Conservation (phyloP, 2,797 vertebrate genomes). For the Premnoplex brunnescens region DNA sequence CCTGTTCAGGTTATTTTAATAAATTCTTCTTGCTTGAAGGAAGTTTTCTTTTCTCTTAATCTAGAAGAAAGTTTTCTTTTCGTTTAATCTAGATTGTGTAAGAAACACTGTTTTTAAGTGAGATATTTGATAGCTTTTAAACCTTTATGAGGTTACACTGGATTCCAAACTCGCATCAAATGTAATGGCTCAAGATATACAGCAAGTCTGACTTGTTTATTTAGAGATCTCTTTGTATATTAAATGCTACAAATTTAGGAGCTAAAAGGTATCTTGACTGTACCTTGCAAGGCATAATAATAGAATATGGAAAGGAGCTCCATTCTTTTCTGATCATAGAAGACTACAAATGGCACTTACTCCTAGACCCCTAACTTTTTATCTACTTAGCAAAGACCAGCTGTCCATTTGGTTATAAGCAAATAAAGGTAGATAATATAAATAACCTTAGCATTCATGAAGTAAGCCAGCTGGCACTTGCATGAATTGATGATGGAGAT, state of each 20-base stretch:
- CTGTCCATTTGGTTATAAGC: not conserved
- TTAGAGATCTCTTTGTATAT: not conserved
- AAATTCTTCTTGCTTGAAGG: not conserved
- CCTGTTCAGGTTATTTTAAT: not conserved
- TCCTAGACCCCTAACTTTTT: not conserved
- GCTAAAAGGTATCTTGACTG: not conserved
- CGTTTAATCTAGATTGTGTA: not conserved
- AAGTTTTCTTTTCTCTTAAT: not conserved
- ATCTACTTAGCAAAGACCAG: not conserved
- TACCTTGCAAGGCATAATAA: not conserved
- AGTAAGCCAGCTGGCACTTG: not conserved
- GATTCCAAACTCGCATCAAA: not conserved
- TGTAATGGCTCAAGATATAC: not conserved
- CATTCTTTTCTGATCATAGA: not conserved
- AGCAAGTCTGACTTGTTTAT: not conserved
- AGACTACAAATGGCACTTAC: not conserved
- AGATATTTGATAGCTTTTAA: not conserved
- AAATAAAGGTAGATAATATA: not conserved
- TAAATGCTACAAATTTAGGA: not conserved
- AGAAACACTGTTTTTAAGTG: not conserved
- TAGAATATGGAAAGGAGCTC: not conserved
- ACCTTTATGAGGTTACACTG: not conserved
- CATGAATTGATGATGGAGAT: not conserved
- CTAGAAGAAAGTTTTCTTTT: not conserved
- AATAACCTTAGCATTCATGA: not conserved